Evolutionary conservation across 1,140 invertebrate genomes (phyloP), one percentile per base, ranked within the genome.

Genomic region (Xylocopa sonorina): DNA sequence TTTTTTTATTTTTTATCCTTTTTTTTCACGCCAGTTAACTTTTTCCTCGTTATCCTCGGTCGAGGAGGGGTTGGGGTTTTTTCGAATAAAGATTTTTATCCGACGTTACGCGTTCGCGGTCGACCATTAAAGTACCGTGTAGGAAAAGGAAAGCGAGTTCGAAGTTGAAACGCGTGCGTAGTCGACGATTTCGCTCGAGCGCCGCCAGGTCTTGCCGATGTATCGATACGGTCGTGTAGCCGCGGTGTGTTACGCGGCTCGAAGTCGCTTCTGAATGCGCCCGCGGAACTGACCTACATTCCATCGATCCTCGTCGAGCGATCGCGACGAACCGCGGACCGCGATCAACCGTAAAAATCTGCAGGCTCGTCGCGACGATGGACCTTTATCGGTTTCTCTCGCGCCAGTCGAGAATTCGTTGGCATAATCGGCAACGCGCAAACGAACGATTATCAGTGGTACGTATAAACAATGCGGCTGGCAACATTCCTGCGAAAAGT

Each of bases 271-370:
- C 51, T 21, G 43, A 62, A 48, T 57, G 21, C 9, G 16, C 3
- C 29, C 46, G 43, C 79, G 83, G 82, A 84, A 85, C 79, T 85
- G 84, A 85, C 84, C 84, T 82, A 84, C 53, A 85, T 85, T 58
- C 67, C 41, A 51, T 74, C 75, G 63, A 66, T 46, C 41, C 0
- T 55, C 9, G 29, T 21, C n/a, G 9, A 55, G 24, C 24, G 24
- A 27, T 14, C 43, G 10, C 3, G 57, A 62, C 14, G 38, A 38
- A 38, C 12, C 18, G 18, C 1, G 16, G 18, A 38, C 10, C 9
- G 14, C 14, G 24, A 57, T 57, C 27, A 18, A 57, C 16, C 0
- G 6, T 4, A 16, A 5, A 16, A 18, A 18, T 10, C 32, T 58
- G 0, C 2, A 57, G 0, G 5, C 16, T 24, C 16, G 1, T 32